Base-by-base conservation (phyloP, 92 coral and sea anemone species). In the Phenganax stokvisi region DNA sequence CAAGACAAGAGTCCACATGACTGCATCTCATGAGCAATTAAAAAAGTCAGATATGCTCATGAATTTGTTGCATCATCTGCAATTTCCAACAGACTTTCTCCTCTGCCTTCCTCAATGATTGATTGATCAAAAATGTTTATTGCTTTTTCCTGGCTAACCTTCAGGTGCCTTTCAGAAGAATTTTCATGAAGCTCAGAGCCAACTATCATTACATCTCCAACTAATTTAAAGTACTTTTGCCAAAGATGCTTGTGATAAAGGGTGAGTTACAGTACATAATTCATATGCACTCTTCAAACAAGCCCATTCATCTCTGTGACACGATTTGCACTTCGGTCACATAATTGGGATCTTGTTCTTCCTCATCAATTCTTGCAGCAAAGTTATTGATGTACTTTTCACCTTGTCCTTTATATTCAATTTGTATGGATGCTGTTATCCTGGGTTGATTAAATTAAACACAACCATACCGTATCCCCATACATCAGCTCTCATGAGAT, bases 381-480 rank as follows among this genome's bases (percentile, higher is more conserved):
- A 51, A 70, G 13, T 28, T n/a, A 70, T 8, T 31, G 75, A 54
- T 54, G 53, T 70, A 37, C 47, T 37, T 70, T 54, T 70, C 10
- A 51, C 75, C 16, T 51, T 9, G 56, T 51, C 51, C 54, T 70
- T 70, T 27, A 65, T 52, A 6, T 67, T 76, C 30, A 8, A 51
- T 56, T 81, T 68, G 69, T 70, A 71, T 8, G 85, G 85, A 67
- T 81, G 85, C 51, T 20, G 69, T 72, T 62, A 79, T 64, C 71
- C 74, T 15, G 75, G 74, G 71, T 79, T 79, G 44, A 68, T 81
- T 54, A 81, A 66, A 30, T 81, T 81, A 54, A 71, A 81, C 56
- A 81, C 31, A 9, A 81, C 54, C 85, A 70, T 81, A 25, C 85
- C 79, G 69, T 52, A 70, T 28, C 78, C 77, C 85, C 85, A 71